These are phyloP conservation scores for Mimachlamys varia DNA, from an alignment of 2,888 invertebrate species.

Conservation along the genomic window DNA sequence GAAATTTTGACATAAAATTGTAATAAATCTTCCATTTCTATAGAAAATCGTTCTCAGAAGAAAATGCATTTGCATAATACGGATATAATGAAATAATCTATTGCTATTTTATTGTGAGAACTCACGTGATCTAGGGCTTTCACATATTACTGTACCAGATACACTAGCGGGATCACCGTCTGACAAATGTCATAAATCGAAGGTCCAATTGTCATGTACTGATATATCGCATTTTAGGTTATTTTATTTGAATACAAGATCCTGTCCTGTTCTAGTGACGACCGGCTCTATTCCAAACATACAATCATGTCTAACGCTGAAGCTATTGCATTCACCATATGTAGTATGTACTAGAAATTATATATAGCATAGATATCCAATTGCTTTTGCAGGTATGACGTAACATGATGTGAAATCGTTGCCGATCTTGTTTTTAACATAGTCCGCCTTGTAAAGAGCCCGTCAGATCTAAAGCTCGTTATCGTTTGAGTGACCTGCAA, in stretches of 20 bases:
- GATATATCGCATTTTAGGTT: background rate
- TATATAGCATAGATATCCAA: no score
- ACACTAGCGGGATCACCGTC: background rate
- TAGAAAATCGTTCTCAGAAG: background rate
- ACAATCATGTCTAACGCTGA: no score
- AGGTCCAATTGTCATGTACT: background rate
- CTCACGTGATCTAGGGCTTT: background rate
- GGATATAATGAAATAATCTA: background rate
- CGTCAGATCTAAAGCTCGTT: no score
- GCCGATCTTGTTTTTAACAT: no score
- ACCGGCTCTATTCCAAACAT: no score
- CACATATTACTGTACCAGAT: conserved; percentile 12
- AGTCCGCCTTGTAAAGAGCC: no score
- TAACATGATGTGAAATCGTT: no score
- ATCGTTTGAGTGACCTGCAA: no score
- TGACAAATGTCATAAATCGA: conserved; percentile 8
- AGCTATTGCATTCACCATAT: no score
- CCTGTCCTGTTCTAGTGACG: no score
- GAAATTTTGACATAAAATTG: conserved; percentile 20
- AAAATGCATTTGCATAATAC: conserved; percentile 18
- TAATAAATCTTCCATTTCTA: background rate
- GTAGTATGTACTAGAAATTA: no score
- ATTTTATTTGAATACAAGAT: background rate
- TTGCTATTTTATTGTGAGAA: conserved; percentile 22
- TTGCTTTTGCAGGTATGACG: no score